A percentile compares a stretch with the other conserved stretches of the same genome.
These are phyloP conservation scores for Metellina segmentata DNA, from an alignment of 2,888 invertebrate genomes.

Conservation along the genomic window DNA sequence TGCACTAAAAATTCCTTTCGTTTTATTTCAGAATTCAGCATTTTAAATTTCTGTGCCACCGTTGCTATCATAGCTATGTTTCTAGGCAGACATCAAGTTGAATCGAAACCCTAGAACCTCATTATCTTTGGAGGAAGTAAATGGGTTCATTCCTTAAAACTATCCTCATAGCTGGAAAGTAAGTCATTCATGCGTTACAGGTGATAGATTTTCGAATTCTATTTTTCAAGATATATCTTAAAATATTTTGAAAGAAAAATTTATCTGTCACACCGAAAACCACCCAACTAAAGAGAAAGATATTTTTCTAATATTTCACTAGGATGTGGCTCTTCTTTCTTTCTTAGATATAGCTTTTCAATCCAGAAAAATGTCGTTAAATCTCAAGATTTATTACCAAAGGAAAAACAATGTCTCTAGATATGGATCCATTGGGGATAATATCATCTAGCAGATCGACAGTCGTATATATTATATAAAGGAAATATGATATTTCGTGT, in stretches of 20 bases:
- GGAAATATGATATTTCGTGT: neutral
- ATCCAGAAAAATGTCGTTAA: neutral
- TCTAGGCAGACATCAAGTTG: too few species aligned
- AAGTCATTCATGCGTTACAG: neutral
- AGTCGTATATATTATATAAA: neutral
- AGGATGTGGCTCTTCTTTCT: neutral
- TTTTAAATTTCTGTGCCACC: too few species aligned
- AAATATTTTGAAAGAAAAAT: neutral
- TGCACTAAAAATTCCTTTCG: too few species aligned
- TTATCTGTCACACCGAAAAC: neutral
- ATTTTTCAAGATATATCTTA: slow-evolving; percentile 38
- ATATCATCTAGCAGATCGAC: neutral
- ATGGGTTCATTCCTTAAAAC: neutral
- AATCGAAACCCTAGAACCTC: too few species aligned
- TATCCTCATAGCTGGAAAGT: neutral
- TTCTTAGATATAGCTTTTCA: slow-evolving; percentile 14
- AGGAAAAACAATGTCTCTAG: neutral
- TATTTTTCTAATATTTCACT: slow-evolving; percentile 18
- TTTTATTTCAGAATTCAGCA: too few species aligned
- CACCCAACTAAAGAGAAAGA: neutral
- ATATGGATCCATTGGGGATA: neutral
- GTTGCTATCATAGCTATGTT: too few species aligned
- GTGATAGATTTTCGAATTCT: slow-evolving; percentile 4
- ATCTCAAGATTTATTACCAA: slow-evolving; percentile 15
- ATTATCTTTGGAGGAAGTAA: neutral